Evolutionary conservation across 2,888 invertebrate species (phyloP).

Genomic region (Sinopyrophorus schimmeli): DNA sequence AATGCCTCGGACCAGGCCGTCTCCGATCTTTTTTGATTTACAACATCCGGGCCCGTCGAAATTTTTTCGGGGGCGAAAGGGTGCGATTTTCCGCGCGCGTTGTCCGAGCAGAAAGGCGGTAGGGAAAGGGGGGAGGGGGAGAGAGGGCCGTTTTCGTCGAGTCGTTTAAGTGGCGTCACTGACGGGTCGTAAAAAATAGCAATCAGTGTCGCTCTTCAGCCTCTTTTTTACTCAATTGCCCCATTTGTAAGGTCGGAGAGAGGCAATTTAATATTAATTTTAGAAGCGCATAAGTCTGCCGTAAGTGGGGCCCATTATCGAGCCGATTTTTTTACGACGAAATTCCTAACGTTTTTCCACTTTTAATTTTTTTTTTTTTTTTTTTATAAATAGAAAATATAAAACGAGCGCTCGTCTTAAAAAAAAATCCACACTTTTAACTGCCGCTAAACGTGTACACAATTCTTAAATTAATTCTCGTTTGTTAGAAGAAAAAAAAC

Average conservation of each 20-base stretch:
- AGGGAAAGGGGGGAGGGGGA: background rate
- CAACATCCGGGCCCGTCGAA: constrained; percentile 42
- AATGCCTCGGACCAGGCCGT: constrained; percentile 42
- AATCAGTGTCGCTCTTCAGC: constrained; percentile 33
- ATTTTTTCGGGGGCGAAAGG: constrained; percentile 3
- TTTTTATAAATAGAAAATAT: too few species aligned
- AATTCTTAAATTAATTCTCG: too few species aligned
- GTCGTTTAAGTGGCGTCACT: constrained; percentile 41
- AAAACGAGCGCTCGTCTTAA: too few species aligned
- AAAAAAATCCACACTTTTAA: too few species aligned
- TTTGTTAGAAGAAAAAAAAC: too few species aligned
- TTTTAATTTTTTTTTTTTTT: too few species aligned
- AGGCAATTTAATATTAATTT: constrained; percentile 39
- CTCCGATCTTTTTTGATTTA: constrained; percentile 44
- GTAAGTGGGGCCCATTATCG: constrained; percentile 42
- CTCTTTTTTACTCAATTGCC: constrained; percentile 39
- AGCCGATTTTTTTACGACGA: constrained; percentile 44
- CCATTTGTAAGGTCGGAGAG: constrained; percentile 38
- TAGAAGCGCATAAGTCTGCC: constrained; percentile 37
- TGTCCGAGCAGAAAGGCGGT: background rate
- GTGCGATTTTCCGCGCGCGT: background rate
- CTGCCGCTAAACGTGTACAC: too few species aligned
- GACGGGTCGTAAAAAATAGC: constrained; percentile 42
- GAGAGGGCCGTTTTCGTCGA: constrained; percentile 40
- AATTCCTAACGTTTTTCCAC: constrained; percentile 44